phyloP scores from a whole-genome alignment of 1,140 invertebrate genomes.

The Diabrotica undecimpunctata region DNA sequence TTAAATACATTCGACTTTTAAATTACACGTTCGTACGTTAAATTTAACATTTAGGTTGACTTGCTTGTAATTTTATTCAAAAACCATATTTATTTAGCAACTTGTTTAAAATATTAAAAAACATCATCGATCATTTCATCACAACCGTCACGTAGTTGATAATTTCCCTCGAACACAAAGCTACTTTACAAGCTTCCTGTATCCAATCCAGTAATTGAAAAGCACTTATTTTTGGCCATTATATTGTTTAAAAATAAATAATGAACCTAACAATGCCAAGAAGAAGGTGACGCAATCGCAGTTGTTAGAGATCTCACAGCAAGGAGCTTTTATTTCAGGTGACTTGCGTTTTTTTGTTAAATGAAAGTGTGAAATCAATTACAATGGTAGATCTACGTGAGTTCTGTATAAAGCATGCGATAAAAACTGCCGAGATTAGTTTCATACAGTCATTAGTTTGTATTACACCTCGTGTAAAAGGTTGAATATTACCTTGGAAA shows the following conservation, averaged over 20 bases:
- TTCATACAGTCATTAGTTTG: no score
- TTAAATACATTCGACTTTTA: no score
- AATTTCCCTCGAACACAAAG: slow-evolving; percentile 5
- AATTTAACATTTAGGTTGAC: no score
- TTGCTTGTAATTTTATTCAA: neutral
- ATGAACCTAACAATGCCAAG: slow-evolving; percentile 15
- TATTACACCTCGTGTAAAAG: no score
- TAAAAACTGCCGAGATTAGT: neutral
- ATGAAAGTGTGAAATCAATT: slow-evolving; percentile 19
- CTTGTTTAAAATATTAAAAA: neutral
- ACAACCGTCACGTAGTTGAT: neutral
- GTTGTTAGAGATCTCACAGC: slow-evolving; percentile 20
- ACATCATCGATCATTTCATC: neutral
- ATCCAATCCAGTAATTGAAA: slow-evolving; percentile 16
- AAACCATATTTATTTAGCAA: neutral
- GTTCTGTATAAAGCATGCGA: neutral
- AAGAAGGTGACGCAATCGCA: slow-evolving; percentile 20
- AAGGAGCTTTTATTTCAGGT: slow-evolving; percentile 19
- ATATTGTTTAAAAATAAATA: slow-evolving; percentile 20
- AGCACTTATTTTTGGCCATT: slow-evolving; percentile 8
- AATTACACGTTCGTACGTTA: no score
- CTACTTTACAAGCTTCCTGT: slow-evolving; percentile 14
- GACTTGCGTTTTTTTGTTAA: slow-evolving; percentile 21
- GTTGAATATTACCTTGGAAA: no score
- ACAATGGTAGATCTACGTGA: slow-evolving; percentile 13